Evolutionary conservation across 1,140 invertebrate species (phyloP), one percentile per base, ranked within the genome.

Genomic region (Leptinotarsa undecemlineata): DNA sequence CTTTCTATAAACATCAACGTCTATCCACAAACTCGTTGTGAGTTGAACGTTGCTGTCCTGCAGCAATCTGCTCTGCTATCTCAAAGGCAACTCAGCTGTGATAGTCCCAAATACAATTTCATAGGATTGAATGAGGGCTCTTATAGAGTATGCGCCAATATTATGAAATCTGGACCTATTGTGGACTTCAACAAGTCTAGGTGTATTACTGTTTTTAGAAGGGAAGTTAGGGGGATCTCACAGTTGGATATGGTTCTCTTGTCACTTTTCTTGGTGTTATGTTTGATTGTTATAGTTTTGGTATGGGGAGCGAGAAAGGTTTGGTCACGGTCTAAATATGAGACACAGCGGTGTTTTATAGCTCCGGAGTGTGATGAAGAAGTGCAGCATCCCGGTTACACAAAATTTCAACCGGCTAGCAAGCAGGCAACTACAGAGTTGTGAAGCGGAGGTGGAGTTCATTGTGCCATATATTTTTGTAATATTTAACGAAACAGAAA

Each of bases 341-440:
- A 82, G 85, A 72, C 86, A 84, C 88, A 89, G 75, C 87, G 89
- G 78, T 90, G 88, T 78, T 90, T 89, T 77, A 84, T 88, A 61
- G 86, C 86, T 42, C 86, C 87, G 3, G 85, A 85, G 79, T 77
- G 84, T 77, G 79, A 88, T 84, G 80, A 88, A 75, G 82, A 84
- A 81, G 71, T 87, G 82, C 84, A 87, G 68, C 85, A 86, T 78
- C 87, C 88, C 21, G 86, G 87, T 82, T 90, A 90, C 76, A 88
- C 90, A 3, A 90, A 90, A 86, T 80, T 90, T 71, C 89, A 89
- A 74, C 33, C 33, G 33, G 33, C 33, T 42, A 42, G 33, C 33
- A 42, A 42, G 8, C 33, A 42, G 33, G 89, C 89, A 11, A 90
- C 89, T 23, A 90, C 89, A 33, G 89, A 90, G 83, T 72, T 79